Conservation (phyloP, 1,140 invertebrate genomes). For the Ooceraea biroi region DNA sequence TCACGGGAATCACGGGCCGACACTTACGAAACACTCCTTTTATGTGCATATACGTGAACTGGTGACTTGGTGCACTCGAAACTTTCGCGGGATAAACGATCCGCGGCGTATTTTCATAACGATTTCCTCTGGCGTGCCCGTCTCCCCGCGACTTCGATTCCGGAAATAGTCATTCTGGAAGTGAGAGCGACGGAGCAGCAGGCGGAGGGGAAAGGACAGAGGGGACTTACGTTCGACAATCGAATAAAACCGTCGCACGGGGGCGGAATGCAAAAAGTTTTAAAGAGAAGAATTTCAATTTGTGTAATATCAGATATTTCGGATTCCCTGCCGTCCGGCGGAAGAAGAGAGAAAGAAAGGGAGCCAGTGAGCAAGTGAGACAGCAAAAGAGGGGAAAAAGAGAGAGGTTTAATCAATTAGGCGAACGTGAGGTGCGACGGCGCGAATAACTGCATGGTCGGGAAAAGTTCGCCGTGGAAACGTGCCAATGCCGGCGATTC, state of each 20-base stretch:
- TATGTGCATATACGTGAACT: conserved; percentile 27
- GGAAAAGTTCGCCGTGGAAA: conserved; percentile 63
- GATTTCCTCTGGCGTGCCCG: conserved; percentile 14
- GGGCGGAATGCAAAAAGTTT: conserved; percentile 65
- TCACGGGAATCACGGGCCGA: conserved; percentile 28
- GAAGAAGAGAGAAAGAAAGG: neutral
- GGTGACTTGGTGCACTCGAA: conserved; percentile 26
- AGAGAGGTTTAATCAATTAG: conserved; percentile 70
- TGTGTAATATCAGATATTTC: conserved; percentile 72
- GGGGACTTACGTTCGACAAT: conserved; percentile 43
- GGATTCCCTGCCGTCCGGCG: conserved; percentile 51
- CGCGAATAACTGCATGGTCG: conserved; percentile 53
- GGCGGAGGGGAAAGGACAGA: no score
- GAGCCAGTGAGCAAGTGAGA: neutral
- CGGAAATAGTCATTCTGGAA: conserved; percentile 39
- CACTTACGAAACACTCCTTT: conserved; percentile 19
- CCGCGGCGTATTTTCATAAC: conserved; percentile 53
- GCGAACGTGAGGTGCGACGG: conserved; percentile 29
- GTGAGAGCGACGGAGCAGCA: neutral
- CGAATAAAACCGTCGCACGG: conserved; percentile 42
- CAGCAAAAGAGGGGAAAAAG: no score
- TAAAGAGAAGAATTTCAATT: conserved; percentile 70
- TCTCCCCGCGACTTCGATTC: conserved; percentile 28
- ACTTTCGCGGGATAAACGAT: conserved; percentile 52
- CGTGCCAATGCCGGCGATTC: conserved; percentile 58